Evolutionary conservation across 2,888 invertebrate genomes (phyloP), one percentile per base, ranked within the genome.

Genomic region (Allophyes oxyacanthae): DNA sequence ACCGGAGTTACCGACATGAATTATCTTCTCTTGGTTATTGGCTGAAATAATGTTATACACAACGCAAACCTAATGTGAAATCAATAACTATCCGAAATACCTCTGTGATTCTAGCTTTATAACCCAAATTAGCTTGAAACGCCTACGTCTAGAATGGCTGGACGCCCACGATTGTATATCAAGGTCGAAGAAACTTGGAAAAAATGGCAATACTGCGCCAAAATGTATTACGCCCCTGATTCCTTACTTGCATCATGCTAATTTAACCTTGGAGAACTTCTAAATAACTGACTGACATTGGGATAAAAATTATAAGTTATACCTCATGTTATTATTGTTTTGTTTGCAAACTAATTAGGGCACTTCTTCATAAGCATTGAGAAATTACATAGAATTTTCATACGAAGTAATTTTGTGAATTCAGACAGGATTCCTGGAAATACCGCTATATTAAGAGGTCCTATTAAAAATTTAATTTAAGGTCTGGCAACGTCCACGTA

Each of bases 401-500:
- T 3, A 42, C 20, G 33, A 38, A 48, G 11, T 34, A 38, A 25
- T 20, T 11, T 13, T 25, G 28, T 42, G 30, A 30, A 41, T 38
- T 46, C 42, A 15, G 15, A 46, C 14, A 26, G 9, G 30, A 34
- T 61, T 37, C 52, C 30, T 30, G 34, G 38, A 52, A 51, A 38
- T 66, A 60, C 41, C 52, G 67, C 8, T 52, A 52, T 26, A 36
- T 67, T 43, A 34, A 11, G 42, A 56, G 38, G 43, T 48, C 43
- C 46, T 26, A 56, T 44, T 48, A 44, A 56, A 46, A 4, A 28
- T 40, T 15, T 45, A 59, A 66, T 66, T 66, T 59, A 45, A 38
- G 45, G 51, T 36, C 30, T 28, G 26, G 42, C 9, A 67, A 52
- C 45, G 26, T 45, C 62, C 42, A 46, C 38, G 3, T 20, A 26